A percentile compares a stretch with the other conserved stretches of the same genome.
Evolutionary conservation across 2,113 vertebrate species (phyloP).

Genomic region (Mastomys natalensis): DNA sequence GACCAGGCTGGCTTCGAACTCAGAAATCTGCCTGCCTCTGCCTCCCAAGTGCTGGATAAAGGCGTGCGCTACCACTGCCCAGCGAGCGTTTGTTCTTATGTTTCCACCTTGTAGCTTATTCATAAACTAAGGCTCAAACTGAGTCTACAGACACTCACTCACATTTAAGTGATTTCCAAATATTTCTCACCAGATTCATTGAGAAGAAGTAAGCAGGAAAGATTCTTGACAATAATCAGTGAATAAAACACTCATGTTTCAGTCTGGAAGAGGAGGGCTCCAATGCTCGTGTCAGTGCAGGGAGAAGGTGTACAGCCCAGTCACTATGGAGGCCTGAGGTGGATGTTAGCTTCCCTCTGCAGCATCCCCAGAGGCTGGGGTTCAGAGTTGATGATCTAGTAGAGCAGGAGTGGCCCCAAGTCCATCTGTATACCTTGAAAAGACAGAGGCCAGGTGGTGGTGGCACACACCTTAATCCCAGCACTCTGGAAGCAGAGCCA

Average conservation of each 20-base stretch:
- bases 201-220: neutral
- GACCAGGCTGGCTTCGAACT: too few relatives aligned
- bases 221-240: neutral
- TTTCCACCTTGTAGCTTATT: neutral
- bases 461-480: neutral
- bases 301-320: neutral
- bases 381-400: neutral
- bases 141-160: neutral
- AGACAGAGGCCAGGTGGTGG: neutral
- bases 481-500: neutral
- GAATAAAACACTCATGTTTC: neutral
- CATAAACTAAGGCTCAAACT: slow-evolving; percentile 13
- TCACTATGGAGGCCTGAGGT: neutral
- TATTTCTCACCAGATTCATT: neutral
- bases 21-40: too few relatives aligned
- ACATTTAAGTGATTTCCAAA: slow-evolving; percentile 6
- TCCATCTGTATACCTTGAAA: neutral
- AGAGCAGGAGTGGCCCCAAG: neutral
- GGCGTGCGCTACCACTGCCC: too few relatives aligned
- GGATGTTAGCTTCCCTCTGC: neutral
- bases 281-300: neutral
- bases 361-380: neutral
- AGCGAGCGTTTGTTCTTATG: neutral
- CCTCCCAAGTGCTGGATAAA: too few relatives aligned
- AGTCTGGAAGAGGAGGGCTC: neutral